Evolutionary conservation across 2,888 invertebrate species (phyloP), one percentile per base, ranked within the genome.

Genomic region (Epiblema foenella): DNA sequence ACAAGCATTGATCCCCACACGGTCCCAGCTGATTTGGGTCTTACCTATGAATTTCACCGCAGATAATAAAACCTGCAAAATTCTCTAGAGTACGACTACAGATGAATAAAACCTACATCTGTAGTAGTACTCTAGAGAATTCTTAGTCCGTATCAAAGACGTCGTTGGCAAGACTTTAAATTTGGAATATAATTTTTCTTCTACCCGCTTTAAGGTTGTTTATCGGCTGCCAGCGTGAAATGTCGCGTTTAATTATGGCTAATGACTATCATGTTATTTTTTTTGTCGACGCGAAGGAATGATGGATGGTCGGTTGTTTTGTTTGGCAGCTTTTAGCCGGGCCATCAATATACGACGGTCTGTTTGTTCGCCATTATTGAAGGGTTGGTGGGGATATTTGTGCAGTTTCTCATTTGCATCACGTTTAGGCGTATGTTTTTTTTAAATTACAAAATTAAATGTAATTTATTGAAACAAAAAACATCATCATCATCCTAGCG

Each of bases 201-300:
- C 11, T 4, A 0, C 24, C n/a, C 20, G 12, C 18, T 33, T 66
- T 77, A 78, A 75, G 69, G 77, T 72, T 72, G 54, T 72, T 68
- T 73, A 69, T 78, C 37, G 64, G 46, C 57, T 49, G 58, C 39
- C 54, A 11, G 58, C n/a, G 57, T 74, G 76, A 73, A 73, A 72
- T 75, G 72, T 72, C 75, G 77, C 78, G 78, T 86, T 84, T 85
- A 85, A 86, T 85, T 83, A 84, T 79, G 67, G 76, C 81, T 85
- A 85, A 86, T 85, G 85, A 83, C 81, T 81, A 81, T 82, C 78
- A 81, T 80, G 85, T 81, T 77, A 76, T 79, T 79, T n/a, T 78
- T 79, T 76, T 77, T 77, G 77, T 71, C 77, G 77, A 73, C 77
- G 76, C 66, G 75, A 69, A 66, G 68, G 78, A 78, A 79, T 85